These are phyloP conservation scores for Syritta pipiens DNA, from an alignment of 2,888 invertebrate genomes.

Conservation along the genomic window DNA sequence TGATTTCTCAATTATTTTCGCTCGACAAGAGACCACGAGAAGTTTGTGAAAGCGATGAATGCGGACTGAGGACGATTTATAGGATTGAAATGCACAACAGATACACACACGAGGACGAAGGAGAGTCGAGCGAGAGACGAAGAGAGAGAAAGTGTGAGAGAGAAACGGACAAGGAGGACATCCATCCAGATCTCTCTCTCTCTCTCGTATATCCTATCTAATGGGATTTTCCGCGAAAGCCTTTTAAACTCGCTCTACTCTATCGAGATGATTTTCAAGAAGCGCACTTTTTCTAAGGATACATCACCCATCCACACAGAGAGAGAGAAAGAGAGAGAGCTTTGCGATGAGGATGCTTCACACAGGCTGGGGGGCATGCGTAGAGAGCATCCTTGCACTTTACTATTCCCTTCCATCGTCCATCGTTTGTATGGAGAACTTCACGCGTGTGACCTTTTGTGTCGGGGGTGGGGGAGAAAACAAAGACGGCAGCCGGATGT, in stretches of 20 bases:
- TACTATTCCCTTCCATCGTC: no score
- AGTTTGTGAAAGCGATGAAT: conserved; percentile 40
- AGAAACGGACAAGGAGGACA: neutral
- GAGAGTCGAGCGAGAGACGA: neutral
- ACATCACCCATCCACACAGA: no score
- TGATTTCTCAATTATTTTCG: neutral
- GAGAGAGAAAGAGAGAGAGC: no score
- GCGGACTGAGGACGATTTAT: conserved; percentile 45
- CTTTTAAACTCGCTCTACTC: neutral
- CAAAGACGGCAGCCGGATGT: no score
- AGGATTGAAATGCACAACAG: conserved; percentile 48
- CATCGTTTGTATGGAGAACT: no score
- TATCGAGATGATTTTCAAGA: conserved; percentile 9
- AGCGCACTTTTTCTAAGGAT: no score
- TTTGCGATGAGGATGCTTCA: no score
- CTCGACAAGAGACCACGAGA: conserved; percentile 15
- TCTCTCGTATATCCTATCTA: neutral
- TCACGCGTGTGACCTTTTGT: no score
- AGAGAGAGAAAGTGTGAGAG: conserved; percentile 3
- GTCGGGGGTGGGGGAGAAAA: no score
- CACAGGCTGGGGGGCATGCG: no score
- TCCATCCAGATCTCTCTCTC: neutral
- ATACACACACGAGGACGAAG: conserved; percentile 45
- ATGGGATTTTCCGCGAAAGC: neutral
- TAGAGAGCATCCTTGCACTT: no score